phyloP scores from a whole-genome alignment of 2,888 invertebrate genomes.

The Nudaria mundana region DNA sequence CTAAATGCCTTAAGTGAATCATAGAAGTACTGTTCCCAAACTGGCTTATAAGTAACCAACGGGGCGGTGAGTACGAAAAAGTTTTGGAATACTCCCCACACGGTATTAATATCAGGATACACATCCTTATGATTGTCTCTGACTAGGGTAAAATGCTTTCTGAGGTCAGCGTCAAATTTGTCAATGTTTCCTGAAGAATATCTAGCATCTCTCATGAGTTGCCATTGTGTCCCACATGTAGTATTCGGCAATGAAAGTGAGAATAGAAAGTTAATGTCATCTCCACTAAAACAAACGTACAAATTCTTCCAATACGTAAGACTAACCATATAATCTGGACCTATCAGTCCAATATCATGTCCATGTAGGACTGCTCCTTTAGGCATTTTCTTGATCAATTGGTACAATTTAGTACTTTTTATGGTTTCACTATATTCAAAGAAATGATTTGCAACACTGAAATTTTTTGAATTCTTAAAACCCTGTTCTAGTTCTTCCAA shows the following conservation, averaged over 20 bases:
- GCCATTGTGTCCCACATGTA: conserved; percentile 64
- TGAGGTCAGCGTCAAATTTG: conserved; percentile 78
- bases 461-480: conserved; percentile 50
- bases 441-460: conserved; percentile 85
- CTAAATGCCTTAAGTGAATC: conserved; percentile 82
- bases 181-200: conserved; percentile 64
- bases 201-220: conserved; percentile 70
- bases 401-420: conserved; percentile 82
- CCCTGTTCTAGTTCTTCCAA: conserved; percentile 70
- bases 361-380: conserved; percentile 88
- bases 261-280: conserved; percentile 50
- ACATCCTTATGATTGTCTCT: conserved; percentile 64
- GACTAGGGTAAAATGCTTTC: conserved; percentile 77
- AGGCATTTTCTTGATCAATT: conserved; percentile 85
- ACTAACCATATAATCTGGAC: conserved; percentile 82
- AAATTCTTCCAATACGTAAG: conserved; percentile 83
- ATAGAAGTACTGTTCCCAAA: conserved; percentile 85
- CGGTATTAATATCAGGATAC: conserved; percentile 79
- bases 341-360: conserved; percentile 84
- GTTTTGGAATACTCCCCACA: conserved; percentile 81
- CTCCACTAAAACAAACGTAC: conserved; percentile 71
- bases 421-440: conserved; percentile 82
- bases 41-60: conserved; percentile 82
- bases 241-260: conserved; percentile 40
- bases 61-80: conserved; percentile 78